These are phyloP conservation scores for Drosophila nikananu DNA, from an alignment of 1,140 invertebrate species.

Conservation along the genomic window DNA sequence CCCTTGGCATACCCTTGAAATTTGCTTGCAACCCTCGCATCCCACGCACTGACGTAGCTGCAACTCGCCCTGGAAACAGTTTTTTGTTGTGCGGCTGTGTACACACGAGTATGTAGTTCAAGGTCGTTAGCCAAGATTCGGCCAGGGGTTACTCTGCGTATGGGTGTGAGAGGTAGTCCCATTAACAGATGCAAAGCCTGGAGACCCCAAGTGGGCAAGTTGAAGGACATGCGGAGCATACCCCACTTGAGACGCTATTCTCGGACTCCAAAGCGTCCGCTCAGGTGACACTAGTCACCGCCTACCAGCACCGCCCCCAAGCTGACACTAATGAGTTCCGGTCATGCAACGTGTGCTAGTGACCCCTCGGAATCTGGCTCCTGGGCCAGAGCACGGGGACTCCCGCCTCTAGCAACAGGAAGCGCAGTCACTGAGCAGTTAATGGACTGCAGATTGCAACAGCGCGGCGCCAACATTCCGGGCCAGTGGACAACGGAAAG, in stretches of 20 bases:
- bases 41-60: conserved; percentile 62
- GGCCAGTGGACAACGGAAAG: conserved; percentile 22
- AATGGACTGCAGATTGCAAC: conserved; percentile 64
- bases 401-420: conserved; percentile 58
- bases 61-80: conserved; percentile 36
- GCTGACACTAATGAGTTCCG: conserved; percentile 47
- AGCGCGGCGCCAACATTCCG: conserved; percentile 33
- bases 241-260: conserved; percentile 44
- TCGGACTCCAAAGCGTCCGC: conserved; percentile 36
- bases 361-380: conserved; percentile 36
- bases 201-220: conserved; percentile 33
- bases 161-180: neutral
- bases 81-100: conserved; percentile 27
- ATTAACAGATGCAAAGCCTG: conserved; percentile 8
- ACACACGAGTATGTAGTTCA: conserved; percentile 59
- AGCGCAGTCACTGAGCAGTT: conserved; percentile 73
- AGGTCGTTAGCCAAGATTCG: conserved; percentile 45
- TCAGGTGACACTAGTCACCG: conserved; percentile 44
- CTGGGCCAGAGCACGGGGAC: conserved; percentile 18
- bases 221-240: conserved; percentile 41
- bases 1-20: conserved; percentile 13
- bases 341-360: conserved; percentile 45
- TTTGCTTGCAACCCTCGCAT: conserved; percentile 29
- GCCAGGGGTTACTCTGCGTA: neutral
- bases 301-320: neutral